A percentile compares a stretch with the other conserved stretches of the same genome.
phyloP scores from a whole-genome alignment of 1,140 invertebrate genomes.

The Medauroidea extradentata region DNA sequence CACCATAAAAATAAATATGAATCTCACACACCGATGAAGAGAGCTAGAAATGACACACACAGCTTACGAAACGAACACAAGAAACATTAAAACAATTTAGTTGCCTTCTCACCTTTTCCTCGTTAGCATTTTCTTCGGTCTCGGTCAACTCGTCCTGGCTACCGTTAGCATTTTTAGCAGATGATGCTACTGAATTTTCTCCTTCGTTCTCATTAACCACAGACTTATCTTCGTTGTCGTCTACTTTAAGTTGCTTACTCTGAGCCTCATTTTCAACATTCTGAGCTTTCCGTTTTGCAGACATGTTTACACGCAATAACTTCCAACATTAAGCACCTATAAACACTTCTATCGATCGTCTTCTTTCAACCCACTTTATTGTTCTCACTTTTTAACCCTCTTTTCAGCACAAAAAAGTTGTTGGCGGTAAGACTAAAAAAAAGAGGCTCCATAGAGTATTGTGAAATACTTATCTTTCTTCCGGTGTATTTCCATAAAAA shows the following conservation, averaged over 20 bases:
- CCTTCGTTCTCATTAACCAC: constrained; percentile 27
- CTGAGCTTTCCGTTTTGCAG: constrained; percentile 26
- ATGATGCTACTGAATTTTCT: constrained; percentile 1
- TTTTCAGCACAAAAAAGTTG: neutral
- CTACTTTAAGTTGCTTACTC: constrained; percentile 45
- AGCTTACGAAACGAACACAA: too few species aligned
- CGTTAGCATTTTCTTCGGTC: neutral
- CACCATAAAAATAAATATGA: too few species aligned
- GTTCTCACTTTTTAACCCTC: neutral
- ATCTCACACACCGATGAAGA: too few species aligned
- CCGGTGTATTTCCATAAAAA: too few species aligned
- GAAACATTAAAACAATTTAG: too few species aligned
- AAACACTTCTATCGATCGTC: constrained; percentile 15
- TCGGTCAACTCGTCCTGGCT: neutral
- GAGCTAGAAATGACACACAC: too few species aligned
- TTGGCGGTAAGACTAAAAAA: neutral
- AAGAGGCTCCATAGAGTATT: neutral
- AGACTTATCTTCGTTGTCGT: constrained; percentile 39
- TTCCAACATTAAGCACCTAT: constrained; percentile 9
- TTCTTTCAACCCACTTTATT: neutral
- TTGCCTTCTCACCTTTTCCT: neutral
- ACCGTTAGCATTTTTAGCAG: constrained; percentile 1
- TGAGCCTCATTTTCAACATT: constrained; percentile 44
- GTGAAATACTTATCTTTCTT: too few species aligned
- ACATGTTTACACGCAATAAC: constrained; percentile 4